These are phyloP conservation scores for Conomelus anceps DNA, from an alignment of 2,888 invertebrate genomes.

Conservation along the genomic window DNA sequence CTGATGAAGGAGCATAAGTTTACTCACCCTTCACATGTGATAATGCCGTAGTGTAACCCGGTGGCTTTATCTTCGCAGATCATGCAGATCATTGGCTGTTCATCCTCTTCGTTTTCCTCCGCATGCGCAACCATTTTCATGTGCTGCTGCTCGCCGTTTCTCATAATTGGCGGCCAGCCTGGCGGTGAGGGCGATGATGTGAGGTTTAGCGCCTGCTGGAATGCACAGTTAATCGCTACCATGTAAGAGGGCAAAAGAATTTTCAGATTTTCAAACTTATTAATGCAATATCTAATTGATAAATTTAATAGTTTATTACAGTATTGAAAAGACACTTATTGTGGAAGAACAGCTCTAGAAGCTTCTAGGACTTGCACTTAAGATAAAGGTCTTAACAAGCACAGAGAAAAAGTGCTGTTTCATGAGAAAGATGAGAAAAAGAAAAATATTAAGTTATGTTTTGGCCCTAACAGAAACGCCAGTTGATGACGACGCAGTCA, in stretches of 20 bases:
- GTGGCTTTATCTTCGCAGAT: slow-evolving; percentile 98
- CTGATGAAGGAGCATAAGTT: neutral
- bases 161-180: slow-evolving; percentile 37
- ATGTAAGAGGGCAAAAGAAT: too few species aligned
- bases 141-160: slow-evolving; percentile 78
- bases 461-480: too few species aligned
- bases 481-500: too few species aligned
- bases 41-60: slow-evolving; percentile 96
- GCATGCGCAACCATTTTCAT: slow-evolving; percentile 57
- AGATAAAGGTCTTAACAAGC: too few species aligned
- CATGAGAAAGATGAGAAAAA: too few species aligned
- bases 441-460: too few species aligned
- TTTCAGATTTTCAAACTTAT: neutral
- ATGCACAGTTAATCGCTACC: neutral
- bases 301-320: too few species aligned
- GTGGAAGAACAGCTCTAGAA: too few species aligned
- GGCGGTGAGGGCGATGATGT: slow-evolving; percentile 35
- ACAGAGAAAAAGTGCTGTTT: too few species aligned
- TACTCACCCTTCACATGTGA: slow-evolving; percentile 91
- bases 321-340: too few species aligned
- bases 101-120: slow-evolving; percentile 60
- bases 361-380: too few species aligned
- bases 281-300: too few species aligned
- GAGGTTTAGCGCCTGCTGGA: slow-evolving; percentile 57
- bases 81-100: slow-evolving; percentile 94